Conservation (phyloP, 2,888 invertebrate species). For the Rotaria sp. region DNA sequence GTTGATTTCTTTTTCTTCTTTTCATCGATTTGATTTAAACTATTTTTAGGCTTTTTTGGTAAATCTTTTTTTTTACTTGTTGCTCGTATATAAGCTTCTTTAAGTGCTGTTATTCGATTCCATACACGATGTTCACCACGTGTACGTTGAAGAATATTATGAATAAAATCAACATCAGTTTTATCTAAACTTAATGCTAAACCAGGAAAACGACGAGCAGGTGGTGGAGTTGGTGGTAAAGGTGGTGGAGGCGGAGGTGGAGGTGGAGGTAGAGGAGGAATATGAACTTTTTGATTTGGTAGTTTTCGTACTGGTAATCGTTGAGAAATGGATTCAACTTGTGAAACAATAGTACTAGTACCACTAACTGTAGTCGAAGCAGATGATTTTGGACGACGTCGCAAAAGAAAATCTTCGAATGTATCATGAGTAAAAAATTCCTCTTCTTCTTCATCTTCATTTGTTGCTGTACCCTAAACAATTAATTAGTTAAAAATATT, state of each 20-base stretch:
- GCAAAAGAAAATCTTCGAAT: background rate
- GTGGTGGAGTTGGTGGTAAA: background rate
- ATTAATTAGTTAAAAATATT: too few relatives aligned
- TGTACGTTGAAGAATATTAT: background rate
- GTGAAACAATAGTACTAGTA: background rate
- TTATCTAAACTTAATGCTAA: slow-evolving; percentile 1
- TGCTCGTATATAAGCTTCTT: slow-evolving; percentile 25
- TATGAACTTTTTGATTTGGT: background rate
- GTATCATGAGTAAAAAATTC: slow-evolving; percentile 25
- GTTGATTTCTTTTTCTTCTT: background rate
- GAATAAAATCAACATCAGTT: slow-evolving; percentile 17
- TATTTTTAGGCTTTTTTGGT: background rate
- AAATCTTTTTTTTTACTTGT: background rate
- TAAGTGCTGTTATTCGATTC: background rate
- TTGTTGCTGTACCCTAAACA: background rate
- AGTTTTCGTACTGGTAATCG: background rate
- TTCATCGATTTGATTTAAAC: background rate
- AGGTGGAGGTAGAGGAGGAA: background rate
- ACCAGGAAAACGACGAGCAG: background rate
- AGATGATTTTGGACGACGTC: background rate
- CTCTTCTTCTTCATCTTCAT: background rate
- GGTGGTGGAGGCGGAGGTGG: background rate
- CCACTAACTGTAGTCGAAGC: background rate
- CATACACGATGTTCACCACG: background rate
- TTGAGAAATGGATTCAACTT: background rate